Evolutionary conservation across 2,888 invertebrate species (phyloP).

Genomic region (Unio delphinus): DNA sequence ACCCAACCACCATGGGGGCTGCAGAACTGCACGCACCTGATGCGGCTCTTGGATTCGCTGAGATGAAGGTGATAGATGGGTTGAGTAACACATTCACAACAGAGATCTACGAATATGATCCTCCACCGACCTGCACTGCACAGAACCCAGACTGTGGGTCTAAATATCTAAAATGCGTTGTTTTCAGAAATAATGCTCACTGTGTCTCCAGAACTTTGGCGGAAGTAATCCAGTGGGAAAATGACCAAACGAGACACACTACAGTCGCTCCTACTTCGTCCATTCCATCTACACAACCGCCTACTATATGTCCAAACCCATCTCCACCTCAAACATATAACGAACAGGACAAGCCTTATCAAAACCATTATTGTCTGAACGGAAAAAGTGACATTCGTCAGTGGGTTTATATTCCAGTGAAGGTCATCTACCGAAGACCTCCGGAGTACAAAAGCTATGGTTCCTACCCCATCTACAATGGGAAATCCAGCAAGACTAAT

Average conservation of each 20-base stretch:
- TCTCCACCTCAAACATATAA: no score
- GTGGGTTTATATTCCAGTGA: conserved; percentile 59
- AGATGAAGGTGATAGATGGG: conserved; percentile 43
- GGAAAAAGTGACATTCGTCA: conserved; percentile 49
- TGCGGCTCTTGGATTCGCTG: conserved; percentile 45
- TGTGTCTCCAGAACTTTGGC: conserved; percentile 33
- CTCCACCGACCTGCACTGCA: conserved; percentile 44
- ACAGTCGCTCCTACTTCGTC: no score
- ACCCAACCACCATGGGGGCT: conserved; percentile 32
- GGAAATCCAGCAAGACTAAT: conserved; percentile 25
- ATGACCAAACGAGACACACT: conserved; percentile 10
- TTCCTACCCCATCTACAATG: conserved; percentile 50
- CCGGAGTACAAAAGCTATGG: conserved; percentile 46
- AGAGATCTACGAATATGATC: conserved; percentile 43
- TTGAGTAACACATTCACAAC: conserved; percentile 33
- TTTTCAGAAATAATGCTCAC: conserved; percentile 6
- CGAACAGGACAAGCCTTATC: conserved; percentile 27
- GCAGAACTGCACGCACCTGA: conserved; percentile 34
- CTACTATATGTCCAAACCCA: no score
- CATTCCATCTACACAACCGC: no score
- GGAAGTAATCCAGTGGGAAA: conserved; percentile 29
- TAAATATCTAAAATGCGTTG: conserved; percentile 42
- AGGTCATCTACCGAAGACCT: conserved; percentile 51
- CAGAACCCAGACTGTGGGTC: conserved; percentile 42
- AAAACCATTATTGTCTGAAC: conserved; percentile 58